Evolutionary conservation across 2,888 invertebrate genomes (phyloP).

Genomic region (Sesamia inferens): DNA sequence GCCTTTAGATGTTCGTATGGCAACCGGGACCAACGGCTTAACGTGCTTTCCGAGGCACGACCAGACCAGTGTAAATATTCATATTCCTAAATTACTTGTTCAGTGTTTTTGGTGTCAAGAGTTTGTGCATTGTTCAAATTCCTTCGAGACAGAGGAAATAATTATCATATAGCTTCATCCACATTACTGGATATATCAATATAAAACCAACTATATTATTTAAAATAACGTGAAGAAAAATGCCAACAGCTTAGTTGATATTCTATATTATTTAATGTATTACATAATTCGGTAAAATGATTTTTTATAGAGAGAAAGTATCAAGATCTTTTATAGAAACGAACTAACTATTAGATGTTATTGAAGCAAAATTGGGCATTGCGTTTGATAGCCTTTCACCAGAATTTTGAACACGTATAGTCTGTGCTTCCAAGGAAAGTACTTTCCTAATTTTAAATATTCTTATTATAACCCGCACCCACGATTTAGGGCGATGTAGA

Average conservation of each 20-base stretch:
- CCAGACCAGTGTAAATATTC: no score
- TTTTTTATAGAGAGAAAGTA: conserved; percentile 27
- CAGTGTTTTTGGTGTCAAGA: no score
- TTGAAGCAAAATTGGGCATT: not conserved
- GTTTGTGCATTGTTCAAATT: no score
- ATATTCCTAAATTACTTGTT: no score
- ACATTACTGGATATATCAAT: conserved; percentile 8
- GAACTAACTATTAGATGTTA: not conserved
- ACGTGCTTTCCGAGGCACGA: no score
- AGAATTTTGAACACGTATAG: not conserved
- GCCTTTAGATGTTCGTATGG: no score
- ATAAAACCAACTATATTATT: conserved; percentile 16
- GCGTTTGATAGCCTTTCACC: no score
- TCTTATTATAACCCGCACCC: not conserved
- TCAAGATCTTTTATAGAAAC: conserved; percentile 14
- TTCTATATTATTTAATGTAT: conserved; percentile 49
- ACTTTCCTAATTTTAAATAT: not conserved
- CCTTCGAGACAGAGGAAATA: no score
- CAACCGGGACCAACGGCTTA: no score
- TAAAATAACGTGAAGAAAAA: conserved; percentile 37
- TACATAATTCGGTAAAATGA: conserved; percentile 47
- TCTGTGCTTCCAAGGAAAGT: not conserved
- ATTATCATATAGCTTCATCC: not conserved
- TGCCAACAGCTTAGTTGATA: conserved; percentile 45
- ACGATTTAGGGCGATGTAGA: not conserved